Conservation (phyloP, 2,113 vertebrate genomes). For the Mionectes macconnelli region DNA sequence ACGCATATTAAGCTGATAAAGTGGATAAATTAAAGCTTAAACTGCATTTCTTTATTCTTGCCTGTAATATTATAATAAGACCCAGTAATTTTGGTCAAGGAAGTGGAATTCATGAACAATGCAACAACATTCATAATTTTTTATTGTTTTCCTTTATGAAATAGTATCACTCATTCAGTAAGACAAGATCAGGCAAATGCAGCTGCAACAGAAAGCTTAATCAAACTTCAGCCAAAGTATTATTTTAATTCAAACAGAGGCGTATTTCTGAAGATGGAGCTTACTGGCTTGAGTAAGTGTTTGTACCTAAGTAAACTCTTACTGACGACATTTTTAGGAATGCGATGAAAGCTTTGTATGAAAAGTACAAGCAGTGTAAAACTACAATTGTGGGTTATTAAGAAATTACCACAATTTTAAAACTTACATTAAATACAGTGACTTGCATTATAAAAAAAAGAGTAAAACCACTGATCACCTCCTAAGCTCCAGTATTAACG, state of each 20-base stretch:
- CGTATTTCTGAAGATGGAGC: neutral
- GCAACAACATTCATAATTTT: neutral
- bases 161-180: neutral
- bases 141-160: neutral
- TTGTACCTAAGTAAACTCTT: neutral
- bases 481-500: neutral
- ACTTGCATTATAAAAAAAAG: neutral
- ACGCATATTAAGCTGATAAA: neutral
- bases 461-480: neutral
- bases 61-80: neutral
- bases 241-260: neutral
- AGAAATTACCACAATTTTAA: neutral
- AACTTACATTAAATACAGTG: neutral
- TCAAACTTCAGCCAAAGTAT: neutral
- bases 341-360: neutral
- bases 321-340: neutral
- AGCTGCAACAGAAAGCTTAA: neutral
- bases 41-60: neutral
- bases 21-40: neutral
- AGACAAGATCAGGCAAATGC: neutral
- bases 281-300: neutral
- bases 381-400: neutral
- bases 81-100: neutral
- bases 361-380: neutral
- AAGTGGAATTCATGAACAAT: neutral